These are phyloP conservation scores for Petrosia ficiformis DNA, from an alignment of 37 sponge, comb jelly and placozoan genomes.

Conservation along the genomic window DNA sequence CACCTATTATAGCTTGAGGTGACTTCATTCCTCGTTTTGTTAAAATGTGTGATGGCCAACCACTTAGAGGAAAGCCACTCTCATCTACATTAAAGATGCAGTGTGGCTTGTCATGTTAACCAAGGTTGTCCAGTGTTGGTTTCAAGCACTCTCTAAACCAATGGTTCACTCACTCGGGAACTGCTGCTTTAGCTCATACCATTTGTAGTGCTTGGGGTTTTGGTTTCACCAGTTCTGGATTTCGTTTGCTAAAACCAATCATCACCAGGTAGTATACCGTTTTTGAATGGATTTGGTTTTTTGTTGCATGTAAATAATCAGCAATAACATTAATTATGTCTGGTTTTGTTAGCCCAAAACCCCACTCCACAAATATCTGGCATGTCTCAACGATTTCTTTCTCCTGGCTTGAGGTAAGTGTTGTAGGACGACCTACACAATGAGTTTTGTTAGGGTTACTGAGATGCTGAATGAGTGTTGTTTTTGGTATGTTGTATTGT, in stretches of 20 bases:
- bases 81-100: background rate
- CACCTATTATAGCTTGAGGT: background rate
- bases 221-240: conserved; percentile 14
- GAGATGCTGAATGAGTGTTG: too few species aligned
- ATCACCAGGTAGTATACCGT: conserved; percentile 42
- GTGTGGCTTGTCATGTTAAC: background rate
- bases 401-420: conserved; percentile 22
- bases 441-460: too few species aligned
- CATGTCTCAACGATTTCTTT: conserved; percentile 31
- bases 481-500: too few species aligned
- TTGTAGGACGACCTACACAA: too few species aligned
- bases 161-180: too few species aligned
- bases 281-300: conserved; percentile 17
- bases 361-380: conserved; percentile 26
- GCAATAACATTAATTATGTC: conserved; percentile 13
- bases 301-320: conserved; percentile 2
- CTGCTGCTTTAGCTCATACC: background rate
- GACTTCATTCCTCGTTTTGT: background rate
- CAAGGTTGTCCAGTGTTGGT: background rate
- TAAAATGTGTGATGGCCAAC: background rate
- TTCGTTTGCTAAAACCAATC: conserved; percentile 24
- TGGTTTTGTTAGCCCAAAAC: background rate
- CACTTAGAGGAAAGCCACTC: background rate
- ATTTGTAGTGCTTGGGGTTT: conserved; percentile 29
- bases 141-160: background rate